Conservation (phyloP, 2,888 invertebrate species). For the Patella ulyssiponensis region DNA sequence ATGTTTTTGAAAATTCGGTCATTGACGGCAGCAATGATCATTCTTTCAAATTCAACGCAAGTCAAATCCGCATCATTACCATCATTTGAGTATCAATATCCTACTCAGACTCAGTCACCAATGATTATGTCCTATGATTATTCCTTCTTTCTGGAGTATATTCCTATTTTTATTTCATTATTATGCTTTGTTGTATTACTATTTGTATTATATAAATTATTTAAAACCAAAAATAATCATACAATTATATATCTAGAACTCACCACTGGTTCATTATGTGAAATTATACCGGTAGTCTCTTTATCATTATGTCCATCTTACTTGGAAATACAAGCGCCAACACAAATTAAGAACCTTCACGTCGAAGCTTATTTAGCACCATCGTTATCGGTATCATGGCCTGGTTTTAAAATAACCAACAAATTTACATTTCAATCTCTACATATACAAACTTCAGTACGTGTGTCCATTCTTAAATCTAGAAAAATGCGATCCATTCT, state of each 20-base stretch:
- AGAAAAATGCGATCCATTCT: neutral
- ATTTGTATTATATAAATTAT: neutral
- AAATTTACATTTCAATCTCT: neutral
- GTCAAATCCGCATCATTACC: neutral
- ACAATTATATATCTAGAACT: neutral
- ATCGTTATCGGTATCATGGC: neutral
- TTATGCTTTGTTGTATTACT: too few species aligned
- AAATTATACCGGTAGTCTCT: neutral
- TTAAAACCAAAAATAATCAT: neutral
- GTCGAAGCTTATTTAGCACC: neutral
- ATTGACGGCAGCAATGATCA: neutral
- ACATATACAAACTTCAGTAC: neutral
- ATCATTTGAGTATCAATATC: neutral
- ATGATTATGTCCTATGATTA: neutral
- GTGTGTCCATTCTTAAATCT: neutral
- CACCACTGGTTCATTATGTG: neutral
- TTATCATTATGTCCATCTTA: neutral
- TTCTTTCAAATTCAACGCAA: neutral
- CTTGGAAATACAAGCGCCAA: neutral
- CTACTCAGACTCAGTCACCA: neutral
- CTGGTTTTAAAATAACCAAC: neutral
- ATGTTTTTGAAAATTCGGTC: neutral
- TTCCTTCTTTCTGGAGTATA: too few species aligned
- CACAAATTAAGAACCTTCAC: neutral
- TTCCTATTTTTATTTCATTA: too few species aligned